These are phyloP conservation scores for Papilio machaon DNA, from an alignment of 1,140 invertebrate genomes.

Conservation along the genomic window DNA sequence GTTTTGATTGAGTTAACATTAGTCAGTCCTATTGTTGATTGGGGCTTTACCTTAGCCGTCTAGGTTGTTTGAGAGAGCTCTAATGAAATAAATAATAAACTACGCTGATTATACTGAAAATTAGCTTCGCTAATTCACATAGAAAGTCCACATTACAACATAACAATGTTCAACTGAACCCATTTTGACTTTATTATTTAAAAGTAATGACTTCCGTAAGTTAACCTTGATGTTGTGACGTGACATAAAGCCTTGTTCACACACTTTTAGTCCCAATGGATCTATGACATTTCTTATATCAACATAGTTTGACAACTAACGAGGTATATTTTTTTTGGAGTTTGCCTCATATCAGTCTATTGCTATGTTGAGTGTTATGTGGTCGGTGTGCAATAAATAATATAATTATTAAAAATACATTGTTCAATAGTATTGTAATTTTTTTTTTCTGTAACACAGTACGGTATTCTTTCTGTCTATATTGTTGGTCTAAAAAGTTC, in stretches of 20 bases:
- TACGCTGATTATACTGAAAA: background rate
- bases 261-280: conserved; percentile 6
- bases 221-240: background rate
- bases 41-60: background rate
- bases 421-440: too few species aligned
- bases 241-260: conserved; percentile 14
- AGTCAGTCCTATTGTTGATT: background rate
- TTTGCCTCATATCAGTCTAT: background rate
- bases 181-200: background rate
- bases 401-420: too few species aligned
- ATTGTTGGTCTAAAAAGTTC: background rate
- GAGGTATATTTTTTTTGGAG: background rate
- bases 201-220: background rate
- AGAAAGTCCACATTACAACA: background rate
- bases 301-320: background rate
- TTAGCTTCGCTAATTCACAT: background rate
- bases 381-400: background rate
- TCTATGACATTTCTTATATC: background rate
- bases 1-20: too few species aligned
- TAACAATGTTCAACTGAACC: background rate
- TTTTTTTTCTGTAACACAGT: too few species aligned
- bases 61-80: background rate
- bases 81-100: background rate
- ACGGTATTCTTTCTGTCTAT: too few species aligned
- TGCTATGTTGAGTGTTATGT: background rate